Evolutionary conservation across 35 echinoderm and acorn worm species (phyloP).

Genomic region (Diadema setosum): DNA sequence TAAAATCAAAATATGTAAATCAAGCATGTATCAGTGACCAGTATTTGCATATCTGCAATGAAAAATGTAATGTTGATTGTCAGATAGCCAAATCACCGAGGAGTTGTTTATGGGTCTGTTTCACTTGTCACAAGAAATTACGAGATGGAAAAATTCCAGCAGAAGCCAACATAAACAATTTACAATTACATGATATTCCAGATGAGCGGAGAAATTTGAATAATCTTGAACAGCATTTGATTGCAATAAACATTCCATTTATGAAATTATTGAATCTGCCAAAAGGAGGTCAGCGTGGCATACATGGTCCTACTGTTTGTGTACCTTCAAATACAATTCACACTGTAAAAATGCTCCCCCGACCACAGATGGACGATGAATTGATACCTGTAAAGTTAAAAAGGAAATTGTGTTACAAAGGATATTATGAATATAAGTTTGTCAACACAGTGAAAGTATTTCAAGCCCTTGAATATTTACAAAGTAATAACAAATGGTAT

Average conservation of each 20-base stretch:
- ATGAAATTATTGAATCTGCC: not conserved
- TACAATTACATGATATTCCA: constrained; percentile 2
- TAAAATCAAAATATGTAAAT: constrained; percentile 13
- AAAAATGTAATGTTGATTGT: not conserved
- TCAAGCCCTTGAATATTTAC: constrained; percentile 43
- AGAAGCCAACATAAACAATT: constrained; percentile 29
- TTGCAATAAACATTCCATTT: not conserved
- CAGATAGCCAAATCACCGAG: too few species aligned
- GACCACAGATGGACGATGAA: constrained; percentile 11
- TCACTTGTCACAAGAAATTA: constrained; percentile 36
- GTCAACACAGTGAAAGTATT: constrained; percentile 40
- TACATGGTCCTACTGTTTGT: constrained; percentile 67
- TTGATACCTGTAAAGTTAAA: constrained; percentile 66
- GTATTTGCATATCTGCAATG: constrained; percentile 15
- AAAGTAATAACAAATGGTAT: constrained; percentile 45
- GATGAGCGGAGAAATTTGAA: constrained; percentile 19
- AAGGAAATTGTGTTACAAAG: constrained; percentile 55
- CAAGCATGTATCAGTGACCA: constrained; percentile 3
- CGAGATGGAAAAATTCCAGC: not conserved
- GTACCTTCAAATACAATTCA: constrained; percentile 56
- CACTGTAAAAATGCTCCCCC: constrained; percentile 28
- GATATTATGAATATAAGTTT: constrained; percentile 59
- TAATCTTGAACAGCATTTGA: constrained; percentile 5
- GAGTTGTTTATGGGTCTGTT: not conserved
- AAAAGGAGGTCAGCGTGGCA: constrained; percentile 28